phyloP scores from a whole-genome alignment of 2,888 invertebrate genomes.

The Meta bourneti region DNA sequence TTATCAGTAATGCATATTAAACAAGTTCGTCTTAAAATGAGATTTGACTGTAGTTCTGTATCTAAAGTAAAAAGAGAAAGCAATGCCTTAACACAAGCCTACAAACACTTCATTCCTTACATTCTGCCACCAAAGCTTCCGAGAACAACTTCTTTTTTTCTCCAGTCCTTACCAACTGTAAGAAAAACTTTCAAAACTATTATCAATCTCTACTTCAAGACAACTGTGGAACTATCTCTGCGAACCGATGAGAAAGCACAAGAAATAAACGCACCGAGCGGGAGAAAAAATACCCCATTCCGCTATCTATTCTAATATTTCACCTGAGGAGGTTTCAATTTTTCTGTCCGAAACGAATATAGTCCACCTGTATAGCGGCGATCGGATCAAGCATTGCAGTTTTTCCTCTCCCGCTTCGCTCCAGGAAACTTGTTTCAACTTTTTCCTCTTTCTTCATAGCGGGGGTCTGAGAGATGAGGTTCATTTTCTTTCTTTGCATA shows the following conservation, averaged over 20 bases:
- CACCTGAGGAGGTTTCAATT: not conserved
- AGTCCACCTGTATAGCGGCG: not conserved
- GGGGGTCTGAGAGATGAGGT: not conserved
- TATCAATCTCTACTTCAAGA: not conserved
- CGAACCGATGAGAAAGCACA: not conserved
- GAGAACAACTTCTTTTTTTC: not conserved
- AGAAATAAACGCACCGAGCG: not conserved
- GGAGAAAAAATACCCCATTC: not conserved
- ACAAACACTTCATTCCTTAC: not conserved
- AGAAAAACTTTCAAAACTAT: not conserved
- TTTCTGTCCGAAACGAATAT: not conserved
- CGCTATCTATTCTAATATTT: not conserved
- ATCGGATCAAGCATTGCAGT: not conserved
- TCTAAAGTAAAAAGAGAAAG: no score
- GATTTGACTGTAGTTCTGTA: no score
- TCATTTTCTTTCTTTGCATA: conserved; percentile 1
- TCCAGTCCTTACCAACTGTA: not conserved
- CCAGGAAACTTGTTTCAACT: not conserved
- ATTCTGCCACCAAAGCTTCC: not conserved
- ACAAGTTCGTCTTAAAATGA: no score
- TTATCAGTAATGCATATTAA: no score
- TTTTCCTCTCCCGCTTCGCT: not conserved
- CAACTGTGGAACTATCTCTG: not conserved
- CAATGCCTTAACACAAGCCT: not conserved
- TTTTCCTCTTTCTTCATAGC: not conserved